phyloP scores from a whole-genome alignment of 2,797 vertebrate species.

The Aeoliscus strigatus region DNA sequence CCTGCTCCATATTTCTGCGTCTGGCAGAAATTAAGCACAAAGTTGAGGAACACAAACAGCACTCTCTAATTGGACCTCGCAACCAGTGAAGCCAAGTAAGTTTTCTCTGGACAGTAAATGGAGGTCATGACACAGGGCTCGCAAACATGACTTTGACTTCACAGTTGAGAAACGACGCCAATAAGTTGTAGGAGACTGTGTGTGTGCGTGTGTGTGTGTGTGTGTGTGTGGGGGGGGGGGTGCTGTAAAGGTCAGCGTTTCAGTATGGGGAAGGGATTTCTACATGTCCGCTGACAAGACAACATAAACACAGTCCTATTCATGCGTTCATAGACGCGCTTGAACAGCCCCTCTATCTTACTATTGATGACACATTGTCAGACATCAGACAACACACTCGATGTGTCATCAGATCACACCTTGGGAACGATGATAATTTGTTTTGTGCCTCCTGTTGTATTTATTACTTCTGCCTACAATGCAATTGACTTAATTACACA shows the following conservation, averaged over 20 bases:
- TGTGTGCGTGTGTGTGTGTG: constrained; percentile 52
- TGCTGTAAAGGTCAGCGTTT: constrained; percentile 68
- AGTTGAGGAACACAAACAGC: constrained; percentile 57
- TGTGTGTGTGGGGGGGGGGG: constrained; percentile 47
- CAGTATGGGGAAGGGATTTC: constrained; percentile 64
- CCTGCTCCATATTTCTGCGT: constrained; percentile 16
- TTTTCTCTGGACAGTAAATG: constrained; percentile 68
- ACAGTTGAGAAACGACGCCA: constrained; percentile 69
- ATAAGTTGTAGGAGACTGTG: constrained; percentile 59
- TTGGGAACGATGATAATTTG: constrained; percentile 57
- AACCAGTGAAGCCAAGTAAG: constrained; percentile 65
- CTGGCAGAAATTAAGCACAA: constrained; percentile 61
- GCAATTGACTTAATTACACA: constrained; percentile 62
- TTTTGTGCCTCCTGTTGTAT: constrained; percentile 42
- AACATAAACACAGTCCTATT: constrained; percentile 64
- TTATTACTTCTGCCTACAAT: constrained; percentile 50
- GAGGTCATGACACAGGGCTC: constrained; percentile 68
- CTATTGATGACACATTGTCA: constrained; percentile 60
- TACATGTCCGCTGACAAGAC: constrained; percentile 66
- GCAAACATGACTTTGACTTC: constrained; percentile 65
- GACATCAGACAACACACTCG: constrained; percentile 50
- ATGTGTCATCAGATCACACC: constrained; percentile 44
- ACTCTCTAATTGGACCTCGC: constrained; percentile 73
- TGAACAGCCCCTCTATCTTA: constrained; percentile 48
- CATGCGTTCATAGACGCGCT: constrained; percentile 37